phyloP scores from a whole-genome alignment of 2,888 invertebrate genomes.

The Ectropis crepuscularia region DNA sequence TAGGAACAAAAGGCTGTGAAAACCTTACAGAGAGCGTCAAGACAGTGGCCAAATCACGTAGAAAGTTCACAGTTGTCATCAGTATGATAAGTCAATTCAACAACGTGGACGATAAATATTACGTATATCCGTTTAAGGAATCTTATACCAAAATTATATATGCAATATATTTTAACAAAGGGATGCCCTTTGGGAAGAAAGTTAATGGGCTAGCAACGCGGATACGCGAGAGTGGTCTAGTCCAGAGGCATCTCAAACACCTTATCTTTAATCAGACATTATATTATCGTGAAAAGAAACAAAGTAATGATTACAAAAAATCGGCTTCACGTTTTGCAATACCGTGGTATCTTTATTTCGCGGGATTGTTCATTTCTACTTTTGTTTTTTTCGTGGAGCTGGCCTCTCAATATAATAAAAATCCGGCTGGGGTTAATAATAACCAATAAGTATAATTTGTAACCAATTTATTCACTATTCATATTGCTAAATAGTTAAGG shows the following conservation, averaged over 20 bases:
- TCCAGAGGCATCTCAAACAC: slow-evolving; percentile 35
- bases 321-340: slow-evolving; percentile 39
- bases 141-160: slow-evolving; percentile 58
- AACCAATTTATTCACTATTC: too few species aligned
- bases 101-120: slow-evolving; percentile 43
- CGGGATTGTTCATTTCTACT: slow-evolving; percentile 47
- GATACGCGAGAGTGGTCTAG: slow-evolving; percentile 59
- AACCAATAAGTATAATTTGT: too few species aligned
- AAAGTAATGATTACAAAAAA: slow-evolving; percentile 36
- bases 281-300: slow-evolving; percentile 32
- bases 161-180: slow-evolving; percentile 62
- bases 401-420: slow-evolving; percentile 22
- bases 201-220: slow-evolving; percentile 47
- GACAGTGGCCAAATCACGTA: slow-evolving; percentile 48
- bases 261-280: not conserved
- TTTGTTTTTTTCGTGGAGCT: slow-evolving; percentile 47
- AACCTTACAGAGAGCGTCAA: slow-evolving; percentile 48
- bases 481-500: too few species aligned
- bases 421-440: too few species aligned
- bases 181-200: slow-evolving; percentile 55
- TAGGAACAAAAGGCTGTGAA: slow-evolving; percentile 35
- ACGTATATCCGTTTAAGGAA: slow-evolving; percentile 43
- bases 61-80: slow-evolving; percentile 52
- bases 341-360: slow-evolving; percentile 54
- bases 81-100: slow-evolving; percentile 52